phyloP scores from a whole-genome alignment of 2,797 vertebrate genomes.

The Myotis vivesi region DNA sequence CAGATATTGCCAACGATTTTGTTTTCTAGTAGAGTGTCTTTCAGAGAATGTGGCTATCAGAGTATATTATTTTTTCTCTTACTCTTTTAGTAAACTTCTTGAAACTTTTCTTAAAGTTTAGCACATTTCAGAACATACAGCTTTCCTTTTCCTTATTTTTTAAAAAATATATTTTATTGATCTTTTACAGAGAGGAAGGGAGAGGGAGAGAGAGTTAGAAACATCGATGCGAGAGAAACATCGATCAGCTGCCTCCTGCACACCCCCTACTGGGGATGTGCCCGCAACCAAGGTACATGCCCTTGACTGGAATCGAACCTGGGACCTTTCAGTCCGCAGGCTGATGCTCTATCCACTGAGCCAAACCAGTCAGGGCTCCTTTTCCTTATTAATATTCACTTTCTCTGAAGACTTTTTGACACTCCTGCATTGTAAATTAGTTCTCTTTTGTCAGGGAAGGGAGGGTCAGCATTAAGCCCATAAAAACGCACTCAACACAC shows the following conservation, averaged over 20 bases:
- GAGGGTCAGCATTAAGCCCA: neutral
- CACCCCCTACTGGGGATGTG: no score
- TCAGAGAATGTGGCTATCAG: neutral
- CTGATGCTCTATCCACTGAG: no score
- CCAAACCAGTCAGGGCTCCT: neutral
- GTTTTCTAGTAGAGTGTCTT: slow-evolving; percentile 30
- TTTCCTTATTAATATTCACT: neutral
- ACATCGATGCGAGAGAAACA: no score
- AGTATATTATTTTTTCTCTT: neutral
- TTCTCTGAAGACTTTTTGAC: slow-evolving; percentile 15
- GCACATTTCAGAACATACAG: neutral
- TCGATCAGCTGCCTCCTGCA: no score
- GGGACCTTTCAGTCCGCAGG: no score
- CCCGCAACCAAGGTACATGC: no score
- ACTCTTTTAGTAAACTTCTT: neutral
- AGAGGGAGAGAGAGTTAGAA: no score
- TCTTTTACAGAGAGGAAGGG: no score
- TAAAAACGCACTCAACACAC: neutral
- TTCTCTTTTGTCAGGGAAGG: neutral
- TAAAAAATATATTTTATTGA: no score
- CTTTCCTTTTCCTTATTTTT: slow-evolving; percentile 5
- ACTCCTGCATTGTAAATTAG: neutral
- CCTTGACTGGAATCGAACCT: no score
- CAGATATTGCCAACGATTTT: neutral
- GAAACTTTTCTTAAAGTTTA: slow-evolving; percentile 26